Evolutionary conservation across 2,888 invertebrate genomes (phyloP).

Genomic region (Heliconius charithonia): DNA sequence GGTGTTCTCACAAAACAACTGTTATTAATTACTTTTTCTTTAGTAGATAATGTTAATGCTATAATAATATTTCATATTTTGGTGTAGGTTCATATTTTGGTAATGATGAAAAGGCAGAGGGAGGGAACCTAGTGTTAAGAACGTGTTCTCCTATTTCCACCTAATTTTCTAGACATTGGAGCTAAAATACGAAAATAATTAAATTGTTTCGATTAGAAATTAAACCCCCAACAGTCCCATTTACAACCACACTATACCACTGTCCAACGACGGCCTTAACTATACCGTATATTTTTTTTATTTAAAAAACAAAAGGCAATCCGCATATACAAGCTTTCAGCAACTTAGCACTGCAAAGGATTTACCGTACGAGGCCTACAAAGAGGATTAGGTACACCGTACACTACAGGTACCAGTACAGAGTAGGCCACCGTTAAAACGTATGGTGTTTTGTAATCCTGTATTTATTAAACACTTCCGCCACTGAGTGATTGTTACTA

Average conservation of each 20-base stretch:
- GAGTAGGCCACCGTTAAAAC: constrained; percentile 10
- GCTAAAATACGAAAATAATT: background rate
- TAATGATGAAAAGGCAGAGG: background rate
- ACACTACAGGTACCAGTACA: background rate
- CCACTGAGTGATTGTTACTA: background rate
- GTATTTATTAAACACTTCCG: background rate
- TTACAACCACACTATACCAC: too few species aligned
- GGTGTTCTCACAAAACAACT: constrained; percentile 2
- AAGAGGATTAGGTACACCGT: constrained; percentile 16
- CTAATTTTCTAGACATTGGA: too few species aligned
- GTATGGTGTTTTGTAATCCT: constrained; percentile 13
- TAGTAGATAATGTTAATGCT: background rate
- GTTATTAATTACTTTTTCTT: constrained; percentile 17
- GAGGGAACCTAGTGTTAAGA: too few species aligned
- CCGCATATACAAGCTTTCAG: constrained; percentile 21
- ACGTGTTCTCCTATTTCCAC: too few species aligned
- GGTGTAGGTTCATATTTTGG: background rate
- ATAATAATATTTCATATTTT: background rate
- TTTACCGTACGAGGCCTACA: constrained; percentile 7
- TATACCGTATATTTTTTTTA: background rate
- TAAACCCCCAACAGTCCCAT: background rate
- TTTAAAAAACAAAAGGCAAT: background rate
- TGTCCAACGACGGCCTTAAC: too few species aligned
- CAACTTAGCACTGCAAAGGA: constrained; percentile 16
- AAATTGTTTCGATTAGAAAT: background rate